Evolutionary conservation across 1,140 invertebrate genomes (phyloP), one percentile per base, ranked within the genome.

Genomic region (Diorhabda sublineata): DNA sequence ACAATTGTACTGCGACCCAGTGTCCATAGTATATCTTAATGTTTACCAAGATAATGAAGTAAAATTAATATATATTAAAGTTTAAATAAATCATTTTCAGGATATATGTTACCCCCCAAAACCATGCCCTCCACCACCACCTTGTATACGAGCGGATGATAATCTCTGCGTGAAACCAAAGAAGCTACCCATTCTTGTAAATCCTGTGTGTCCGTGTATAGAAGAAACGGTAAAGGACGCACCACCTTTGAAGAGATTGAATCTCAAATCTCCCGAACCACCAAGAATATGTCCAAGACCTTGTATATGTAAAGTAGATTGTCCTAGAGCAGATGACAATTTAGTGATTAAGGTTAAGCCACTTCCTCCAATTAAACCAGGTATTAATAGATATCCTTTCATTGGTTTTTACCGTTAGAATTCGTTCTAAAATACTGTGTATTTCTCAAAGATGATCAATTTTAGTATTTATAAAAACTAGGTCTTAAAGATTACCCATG

Each of bases 11-110:
- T 9, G 47, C 5, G 8, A 52, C n/a, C 26, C 56, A 41, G 8
- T 66, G 64, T 58, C 73, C 5, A 71, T 73, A 56, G 67, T 73
- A n/a, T 7, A 7, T 9, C 52, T 69, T 56, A 8, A 52, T 60
- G 5, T 67, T n/a, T n/a, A 71, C 43, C 7, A 71, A 73, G 44
- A 67, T 65, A 8, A 45, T 69, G 52, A 62, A 68, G 1, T 62
- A 71, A 9, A 65, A 68, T 7, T 43, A 59, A 5, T 26, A 42
- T 7, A 70, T 64, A 1, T 75, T 71, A 45, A 59, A n/a, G 5
- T 75, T 69, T 47, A 47, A 70, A 42, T 68, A 73, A 67, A 67
- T 66, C 1, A 68, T 68, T 7, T 69, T 57, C 2, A 72, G 11
- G 72, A 75, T 57, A 69, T 65, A 44, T 61, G 61, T 52, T 44